A percentile compares a stretch with the other conserved stretches of the same genome.
Conservation (phyloP, 2,113 vertebrate species). For the Glaucidium brasilianum region DNA sequence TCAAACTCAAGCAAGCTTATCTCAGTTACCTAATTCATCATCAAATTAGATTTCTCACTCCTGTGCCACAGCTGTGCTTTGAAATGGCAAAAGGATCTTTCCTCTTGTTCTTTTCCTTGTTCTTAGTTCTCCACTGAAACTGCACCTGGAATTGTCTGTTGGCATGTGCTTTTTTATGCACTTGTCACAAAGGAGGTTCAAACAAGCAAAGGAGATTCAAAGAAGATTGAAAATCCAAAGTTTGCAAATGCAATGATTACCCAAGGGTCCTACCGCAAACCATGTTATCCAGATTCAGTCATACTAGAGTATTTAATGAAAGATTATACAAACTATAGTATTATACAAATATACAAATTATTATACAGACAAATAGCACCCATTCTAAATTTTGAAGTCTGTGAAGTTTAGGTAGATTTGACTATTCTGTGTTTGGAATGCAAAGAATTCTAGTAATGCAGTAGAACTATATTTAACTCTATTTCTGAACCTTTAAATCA, state of each 20-base stretch:
- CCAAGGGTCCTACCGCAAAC: neutral
- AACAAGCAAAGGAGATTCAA: neutral
- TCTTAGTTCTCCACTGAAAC: neutral
- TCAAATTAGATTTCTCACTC: neutral
- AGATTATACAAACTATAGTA: neutral
- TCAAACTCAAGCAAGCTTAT: neutral
- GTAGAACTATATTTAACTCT: neutral
- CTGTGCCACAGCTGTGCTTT: neutral
- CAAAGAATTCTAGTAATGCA: neutral
- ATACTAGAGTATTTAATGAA: neutral
- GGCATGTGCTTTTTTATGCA: neutral
- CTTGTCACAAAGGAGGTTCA: neutral
- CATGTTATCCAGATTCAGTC: neutral
- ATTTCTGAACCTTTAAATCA: neutral
- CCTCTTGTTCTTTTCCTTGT: neutral
- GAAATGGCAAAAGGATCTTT: neutral
- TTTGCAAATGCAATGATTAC: neutral
- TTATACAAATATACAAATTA: neutral
- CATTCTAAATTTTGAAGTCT: neutral
- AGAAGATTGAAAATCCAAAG: neutral
- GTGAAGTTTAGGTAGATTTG: neutral
- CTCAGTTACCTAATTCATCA: neutral
- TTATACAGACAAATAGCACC: neutral
- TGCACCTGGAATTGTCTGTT: neutral
- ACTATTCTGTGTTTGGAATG: neutral